Evolutionary conservation across 2,797 vertebrate genomes (phyloP).

Genomic region (Syndactyla subalaris): DNA sequence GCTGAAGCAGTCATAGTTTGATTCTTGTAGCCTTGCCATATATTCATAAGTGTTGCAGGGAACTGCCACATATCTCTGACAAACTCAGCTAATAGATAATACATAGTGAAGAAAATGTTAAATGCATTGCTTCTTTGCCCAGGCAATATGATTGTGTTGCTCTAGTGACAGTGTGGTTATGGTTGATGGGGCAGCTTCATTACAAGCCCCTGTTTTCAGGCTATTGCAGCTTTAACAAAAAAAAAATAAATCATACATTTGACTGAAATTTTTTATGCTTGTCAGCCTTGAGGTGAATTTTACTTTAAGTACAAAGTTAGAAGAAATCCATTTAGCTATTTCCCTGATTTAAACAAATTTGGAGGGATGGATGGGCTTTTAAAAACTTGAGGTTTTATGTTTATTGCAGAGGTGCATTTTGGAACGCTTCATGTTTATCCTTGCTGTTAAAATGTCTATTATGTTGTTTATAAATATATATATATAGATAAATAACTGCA

Average conservation of each 20-base stretch:
- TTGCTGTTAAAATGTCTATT: neutral
- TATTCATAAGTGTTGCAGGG: conserved; percentile 11
- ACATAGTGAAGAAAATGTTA: conserved; percentile 41
- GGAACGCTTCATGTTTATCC: neutral
- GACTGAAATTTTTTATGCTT: conserved; percentile 26
- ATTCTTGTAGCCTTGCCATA: neutral
- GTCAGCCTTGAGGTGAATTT: conserved; percentile 50
- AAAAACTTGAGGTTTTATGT: neutral
- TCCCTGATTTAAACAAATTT: neutral
- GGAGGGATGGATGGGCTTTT: neutral
- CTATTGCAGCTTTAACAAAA: conserved; percentile 39
- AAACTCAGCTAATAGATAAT: conserved; percentile 54
- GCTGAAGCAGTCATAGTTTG: neutral
- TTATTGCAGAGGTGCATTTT: neutral
- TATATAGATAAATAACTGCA: neutral
- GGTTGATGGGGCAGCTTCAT: conserved; percentile 56
- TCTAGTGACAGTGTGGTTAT: conserved; percentile 41
- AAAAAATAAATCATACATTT: neutral
- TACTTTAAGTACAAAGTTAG: conserved; percentile 13
- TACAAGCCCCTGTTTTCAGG: conserved; percentile 42
- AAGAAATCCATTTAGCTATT: conserved; percentile 33
- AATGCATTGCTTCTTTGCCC: conserved; percentile 39
- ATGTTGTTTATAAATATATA: neutral
- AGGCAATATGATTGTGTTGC: conserved; percentile 45
- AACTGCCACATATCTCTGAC: conserved; percentile 25